Base-by-base conservation (phyloP, 2,113 vertebrate genomes). In the Oxyura jamaicensis region DNA sequence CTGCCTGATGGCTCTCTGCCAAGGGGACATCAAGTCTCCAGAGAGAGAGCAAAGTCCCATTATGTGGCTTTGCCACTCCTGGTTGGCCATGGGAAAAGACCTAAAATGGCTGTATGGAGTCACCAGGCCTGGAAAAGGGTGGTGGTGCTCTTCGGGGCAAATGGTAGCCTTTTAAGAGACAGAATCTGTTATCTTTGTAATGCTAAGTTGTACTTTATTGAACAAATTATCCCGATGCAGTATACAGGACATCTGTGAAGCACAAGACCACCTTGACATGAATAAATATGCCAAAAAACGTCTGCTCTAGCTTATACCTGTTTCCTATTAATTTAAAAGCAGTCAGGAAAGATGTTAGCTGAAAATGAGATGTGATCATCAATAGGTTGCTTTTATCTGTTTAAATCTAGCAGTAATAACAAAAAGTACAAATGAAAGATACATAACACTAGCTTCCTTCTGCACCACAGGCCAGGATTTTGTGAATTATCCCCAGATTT, bases 401-500 rank as follows among this genome's bases (percentile, higher is more conserved):
- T 89, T 77, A 73, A 89, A 74, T 79, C 58, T 77, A 90, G 35
- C n/a, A 91, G 41, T 44, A 79, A 28, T 66, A 88, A 63, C 48
- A 60, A 73, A 77, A 79, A 92, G 69, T 78, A 79, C n/a, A 69
- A 81, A 89, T 53, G 36, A 91, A 75, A 92, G 78, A 88, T 72
- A 39, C 59, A 66, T 71, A 85, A 72, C 41, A 20, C 52, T 59
- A 88, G 46, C 66, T 93, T 90, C 78, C 76, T 92, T 93, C 88
- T 85, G 46, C 62, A 92, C 60, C 31, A 59, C 66, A 80, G 87
- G 66, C 91, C 76, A 91, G 66, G 50, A 91, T 93, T 93, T 94
- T 94, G 79, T 95, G 95, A 96, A 96, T 96, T 96, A 96, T 91
- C 89, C 93, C 89, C 93, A 96, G 92, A 96, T 95, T 96, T 97